These are phyloP conservation scores for Caenorhabditis remanei DNA, from an alignment of 1,140 invertebrate species.

Conservation along the genomic window DNA sequence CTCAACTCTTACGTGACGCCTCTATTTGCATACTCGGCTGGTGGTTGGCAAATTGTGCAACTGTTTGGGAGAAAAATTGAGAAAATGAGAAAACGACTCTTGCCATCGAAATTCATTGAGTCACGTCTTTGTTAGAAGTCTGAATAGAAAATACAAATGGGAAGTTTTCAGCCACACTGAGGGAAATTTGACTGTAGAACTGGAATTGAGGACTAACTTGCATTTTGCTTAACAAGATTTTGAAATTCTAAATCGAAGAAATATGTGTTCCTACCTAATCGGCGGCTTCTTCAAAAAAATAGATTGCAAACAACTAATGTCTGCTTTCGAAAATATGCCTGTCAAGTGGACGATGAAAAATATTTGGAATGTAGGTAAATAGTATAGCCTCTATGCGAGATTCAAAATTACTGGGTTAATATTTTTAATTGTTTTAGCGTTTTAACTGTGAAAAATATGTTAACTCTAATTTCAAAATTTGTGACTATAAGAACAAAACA, in stretches of 20 bases:
- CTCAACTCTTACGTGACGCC: constrained; percentile 54
- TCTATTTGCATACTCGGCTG: constrained; percentile 51
- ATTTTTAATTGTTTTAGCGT: too few relatives aligned
- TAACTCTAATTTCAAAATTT: too few relatives aligned
- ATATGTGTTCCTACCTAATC: too few relatives aligned
- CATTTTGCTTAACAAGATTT: not conserved
- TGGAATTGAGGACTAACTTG: too few relatives aligned
- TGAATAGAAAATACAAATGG: constrained; percentile 10
- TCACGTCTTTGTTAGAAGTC: constrained; percentile 24
- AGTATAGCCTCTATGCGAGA: not conserved
- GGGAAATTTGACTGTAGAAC: too few relatives aligned
- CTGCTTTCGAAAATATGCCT: not conserved
- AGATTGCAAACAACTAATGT: not conserved
- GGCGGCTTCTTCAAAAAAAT: too few relatives aligned
- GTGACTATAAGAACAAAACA: too few relatives aligned
- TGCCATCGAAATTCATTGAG: constrained; percentile 26
- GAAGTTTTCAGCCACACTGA: not conserved
- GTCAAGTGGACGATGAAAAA: not conserved
- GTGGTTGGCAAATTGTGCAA: constrained; percentile 51
- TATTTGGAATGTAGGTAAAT: constrained; percentile 33
- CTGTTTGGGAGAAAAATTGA: constrained; percentile 36
- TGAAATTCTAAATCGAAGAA: too few relatives aligned
- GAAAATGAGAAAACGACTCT: constrained; percentile 51
- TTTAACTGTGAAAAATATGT: too few relatives aligned
- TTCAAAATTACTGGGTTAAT: not conserved